phyloP scores from a whole-genome alignment of 2,888 invertebrate genomes.

The Ethmia dodecea region DNA sequence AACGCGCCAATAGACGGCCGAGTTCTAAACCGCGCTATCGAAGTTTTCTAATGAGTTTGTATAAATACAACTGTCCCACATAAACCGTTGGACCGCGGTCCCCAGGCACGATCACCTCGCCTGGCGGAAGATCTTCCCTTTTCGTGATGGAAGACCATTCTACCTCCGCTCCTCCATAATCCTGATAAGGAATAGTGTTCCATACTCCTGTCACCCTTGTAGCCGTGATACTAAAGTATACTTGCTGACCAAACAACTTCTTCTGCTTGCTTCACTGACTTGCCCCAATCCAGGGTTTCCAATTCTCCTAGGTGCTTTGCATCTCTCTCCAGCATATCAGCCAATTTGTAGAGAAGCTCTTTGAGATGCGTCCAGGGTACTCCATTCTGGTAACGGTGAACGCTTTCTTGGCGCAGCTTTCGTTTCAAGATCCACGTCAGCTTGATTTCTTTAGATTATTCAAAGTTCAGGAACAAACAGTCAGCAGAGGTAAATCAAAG shows the following conservation, averaged over 20 bases:
- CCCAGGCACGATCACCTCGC: too few relatives aligned
- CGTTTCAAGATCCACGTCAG: slow-evolving; percentile 88
- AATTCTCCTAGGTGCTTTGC: slow-evolving; percentile 84
- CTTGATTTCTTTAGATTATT: too few relatives aligned
- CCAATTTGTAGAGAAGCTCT: slow-evolving; percentile 84
- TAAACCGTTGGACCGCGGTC: too few relatives aligned
- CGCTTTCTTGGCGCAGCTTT: slow-evolving; percentile 87
- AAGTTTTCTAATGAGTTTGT: too few relatives aligned
- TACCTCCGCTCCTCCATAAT: too few relatives aligned
- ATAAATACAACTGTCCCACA: too few relatives aligned
- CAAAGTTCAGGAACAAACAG: too few relatives aligned
- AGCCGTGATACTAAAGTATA: slow-evolving; percentile 89
- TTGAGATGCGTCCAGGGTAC: slow-evolving; percentile 86
- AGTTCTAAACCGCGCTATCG: too few relatives aligned
- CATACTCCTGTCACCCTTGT: slow-evolving; percentile 94
- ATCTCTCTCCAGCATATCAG: slow-evolving; percentile 87
- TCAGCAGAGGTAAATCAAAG: too few relatives aligned
- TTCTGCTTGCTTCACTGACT: slow-evolving; percentile 85
- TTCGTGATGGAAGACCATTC: too few relatives aligned
- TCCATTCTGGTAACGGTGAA: slow-evolving; percentile 86
- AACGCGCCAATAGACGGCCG: too few relatives aligned
- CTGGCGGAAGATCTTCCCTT: too few relatives aligned
- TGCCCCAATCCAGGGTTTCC: slow-evolving; percentile 96
- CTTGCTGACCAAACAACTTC: slow-evolving; percentile 80
- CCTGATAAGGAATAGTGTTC: slow-evolving; percentile 85